Conservation (phyloP, 2,113 vertebrate species). For the Rafetus swinhoei region DNA sequence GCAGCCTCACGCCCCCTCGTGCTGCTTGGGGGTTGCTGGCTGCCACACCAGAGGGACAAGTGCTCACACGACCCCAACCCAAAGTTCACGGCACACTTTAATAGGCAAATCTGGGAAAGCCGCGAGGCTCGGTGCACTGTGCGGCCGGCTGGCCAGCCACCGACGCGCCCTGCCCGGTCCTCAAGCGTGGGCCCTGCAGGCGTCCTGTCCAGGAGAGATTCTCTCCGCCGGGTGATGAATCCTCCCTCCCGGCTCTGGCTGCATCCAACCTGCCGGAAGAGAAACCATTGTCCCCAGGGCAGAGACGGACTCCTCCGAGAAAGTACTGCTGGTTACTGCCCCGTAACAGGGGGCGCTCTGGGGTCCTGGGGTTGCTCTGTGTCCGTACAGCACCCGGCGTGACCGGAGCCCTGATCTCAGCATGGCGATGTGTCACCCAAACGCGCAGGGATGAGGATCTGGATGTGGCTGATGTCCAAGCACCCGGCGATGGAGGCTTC, state of each 20-base stretch:
- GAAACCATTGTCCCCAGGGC: background rate
- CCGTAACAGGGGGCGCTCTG: background rate
- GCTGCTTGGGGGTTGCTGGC: too few species aligned
- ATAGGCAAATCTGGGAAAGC: background rate
- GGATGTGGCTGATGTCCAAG: background rate
- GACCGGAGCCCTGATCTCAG: background rate
- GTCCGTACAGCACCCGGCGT: background rate
- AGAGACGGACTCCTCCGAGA: background rate
- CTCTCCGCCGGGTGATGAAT: rapidly evolving
- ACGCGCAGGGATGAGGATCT: background rate
- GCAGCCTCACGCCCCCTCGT: background rate
- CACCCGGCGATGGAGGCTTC: background rate
- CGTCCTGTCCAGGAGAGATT: background rate
- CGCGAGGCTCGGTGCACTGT: too few species aligned
- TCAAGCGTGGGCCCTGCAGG: background rate
- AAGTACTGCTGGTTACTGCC: background rate
- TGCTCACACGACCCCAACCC: background rate
- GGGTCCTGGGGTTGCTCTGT: background rate
- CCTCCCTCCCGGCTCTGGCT: background rate
- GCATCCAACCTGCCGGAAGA: background rate
- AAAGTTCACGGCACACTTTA: background rate
- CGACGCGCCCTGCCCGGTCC: background rate
- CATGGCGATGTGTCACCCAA: background rate
- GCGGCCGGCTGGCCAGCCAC: background rate
- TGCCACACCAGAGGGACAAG: background rate